Evolutionary conservation across 2,888 invertebrate genomes (phyloP).

Genomic region (Heliconius aoede): DNA sequence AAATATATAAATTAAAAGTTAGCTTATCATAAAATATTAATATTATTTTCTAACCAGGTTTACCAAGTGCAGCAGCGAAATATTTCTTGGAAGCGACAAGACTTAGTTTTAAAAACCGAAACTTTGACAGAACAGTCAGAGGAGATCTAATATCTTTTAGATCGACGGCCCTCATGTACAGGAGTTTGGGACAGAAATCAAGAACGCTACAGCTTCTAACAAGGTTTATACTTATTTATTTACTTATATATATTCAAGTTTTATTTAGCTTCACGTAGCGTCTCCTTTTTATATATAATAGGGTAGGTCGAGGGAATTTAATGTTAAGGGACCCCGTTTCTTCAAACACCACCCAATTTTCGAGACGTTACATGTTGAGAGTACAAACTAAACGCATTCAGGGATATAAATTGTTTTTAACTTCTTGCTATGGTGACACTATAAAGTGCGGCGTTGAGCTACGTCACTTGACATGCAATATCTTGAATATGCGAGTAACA

Average conservation of each 20-base stretch:
- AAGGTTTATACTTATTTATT: constrained; percentile 71
- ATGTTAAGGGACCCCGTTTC: not conserved
- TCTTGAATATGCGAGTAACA: not conserved
- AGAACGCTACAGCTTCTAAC: constrained; percentile 87
- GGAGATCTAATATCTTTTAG: constrained; percentile 85
- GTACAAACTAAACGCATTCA: not conserved
- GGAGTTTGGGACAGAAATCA: constrained; percentile 87
- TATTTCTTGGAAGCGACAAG: constrained; percentile 76
- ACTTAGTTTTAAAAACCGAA: constrained; percentile 68
- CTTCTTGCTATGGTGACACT: not conserved
- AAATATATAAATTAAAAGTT: too few species aligned
- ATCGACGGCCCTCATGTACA: constrained; percentile 86
- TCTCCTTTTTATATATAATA: not conserved
- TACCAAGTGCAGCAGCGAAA: constrained; percentile 66
- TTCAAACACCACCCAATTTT: not conserved
- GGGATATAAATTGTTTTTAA: not conserved
- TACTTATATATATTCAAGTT: constrained; percentile 23
- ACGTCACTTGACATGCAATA: not conserved
- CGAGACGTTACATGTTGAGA: not conserved
- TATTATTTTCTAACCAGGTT: constrained; percentile 55
- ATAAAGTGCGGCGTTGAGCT: not conserved
- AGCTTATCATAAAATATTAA: not conserved
- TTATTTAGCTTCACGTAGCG: not conserved
- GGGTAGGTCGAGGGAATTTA: not conserved
- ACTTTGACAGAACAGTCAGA: constrained; percentile 68